Evolutionary conservation across 2,888 invertebrate genomes (phyloP).

Genomic region (Coecobrya sp.): DNA sequence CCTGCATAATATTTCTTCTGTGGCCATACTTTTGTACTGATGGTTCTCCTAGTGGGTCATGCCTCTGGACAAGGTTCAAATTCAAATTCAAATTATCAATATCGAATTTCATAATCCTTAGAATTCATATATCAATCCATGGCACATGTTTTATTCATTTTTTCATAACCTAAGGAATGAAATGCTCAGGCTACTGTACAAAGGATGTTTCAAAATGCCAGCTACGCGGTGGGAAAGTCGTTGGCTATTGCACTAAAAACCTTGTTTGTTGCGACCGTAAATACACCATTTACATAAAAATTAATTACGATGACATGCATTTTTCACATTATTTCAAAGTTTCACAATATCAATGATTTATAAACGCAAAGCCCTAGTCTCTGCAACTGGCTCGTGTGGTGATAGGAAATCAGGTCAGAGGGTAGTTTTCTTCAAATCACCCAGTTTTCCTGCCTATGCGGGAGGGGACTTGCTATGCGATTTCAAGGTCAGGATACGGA

Average conservation of each 20-base stretch:
- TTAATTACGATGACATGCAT: background rate
- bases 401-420: constrained; percentile 74
- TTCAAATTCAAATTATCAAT: too few species aligned
- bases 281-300: background rate
- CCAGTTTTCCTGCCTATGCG: constrained; percentile 78
- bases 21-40: background rate
- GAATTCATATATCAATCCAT: too few species aligned
- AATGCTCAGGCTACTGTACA: constrained; percentile 85
- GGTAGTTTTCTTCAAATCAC: constrained; percentile 82
- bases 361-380: constrained; percentile 18
- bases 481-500: constrained; percentile 79
- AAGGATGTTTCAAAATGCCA: constrained; percentile 78
- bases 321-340: constrained; percentile 63
- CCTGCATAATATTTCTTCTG: background rate
- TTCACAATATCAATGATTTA: background rate
- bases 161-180: constrained; percentile 76
- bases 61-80: constrained; percentile 43
- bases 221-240: constrained; percentile 81
- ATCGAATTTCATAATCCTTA: too few species aligned
- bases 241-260: constrained; percentile 82
- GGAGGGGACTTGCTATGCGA: constrained; percentile 83
- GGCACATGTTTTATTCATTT: background rate
- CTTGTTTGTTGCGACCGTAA: constrained; percentile 85
- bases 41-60: background rate
- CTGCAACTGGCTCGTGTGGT: constrained; percentile 81